Evolutionary conservation across 2,888 invertebrate species (phyloP).

Genomic region (Crossocerus cetratus): DNA sequence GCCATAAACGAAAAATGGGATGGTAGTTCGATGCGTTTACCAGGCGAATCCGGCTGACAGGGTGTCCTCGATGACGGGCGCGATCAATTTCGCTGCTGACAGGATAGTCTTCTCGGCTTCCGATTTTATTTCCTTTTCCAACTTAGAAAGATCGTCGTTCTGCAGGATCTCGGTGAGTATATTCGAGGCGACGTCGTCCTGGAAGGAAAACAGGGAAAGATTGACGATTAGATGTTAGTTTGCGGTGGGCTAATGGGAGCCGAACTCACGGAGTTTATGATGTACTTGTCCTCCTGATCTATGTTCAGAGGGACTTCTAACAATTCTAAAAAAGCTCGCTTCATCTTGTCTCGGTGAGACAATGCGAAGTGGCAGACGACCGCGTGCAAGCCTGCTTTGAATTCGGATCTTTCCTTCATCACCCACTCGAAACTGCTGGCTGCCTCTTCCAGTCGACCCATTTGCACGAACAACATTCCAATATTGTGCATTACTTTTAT

Average conservation of each 20-base stretch:
- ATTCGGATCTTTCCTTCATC: constrained; percentile 96
- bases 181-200: constrained; percentile 80
- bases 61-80: constrained; percentile 87
- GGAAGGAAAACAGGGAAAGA: background rate
- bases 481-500: constrained; percentile 99
- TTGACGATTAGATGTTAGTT: constrained; percentile 14
- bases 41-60: constrained; percentile 81
- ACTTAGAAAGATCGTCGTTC: constrained; percentile 86
- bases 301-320: constrained; percentile 91
- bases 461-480: constrained; percentile 94
- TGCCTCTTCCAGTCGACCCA: constrained; percentile 98
- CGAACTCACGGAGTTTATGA: constrained; percentile 69
- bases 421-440: constrained; percentile 98
- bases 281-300: constrained; percentile 85
- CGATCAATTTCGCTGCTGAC: constrained; percentile 92
- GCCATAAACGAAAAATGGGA: background rate
- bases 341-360: constrained; percentile 95
- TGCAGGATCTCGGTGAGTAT: constrained; percentile 86
- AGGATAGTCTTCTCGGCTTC: constrained; percentile 90
- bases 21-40: constrained; percentile 53
- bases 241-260: constrained; percentile 25
- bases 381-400: constrained; percentile 91
- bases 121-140: constrained; percentile 84
- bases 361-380: constrained; percentile 93
- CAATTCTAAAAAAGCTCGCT: constrained; percentile 92